Percentiles rank a stretch among this genome's conserved stretches.
phyloP scores from a whole-genome alignment of 1,140 invertebrate genomes.

The Rhopalosiphum maidis region DNA sequence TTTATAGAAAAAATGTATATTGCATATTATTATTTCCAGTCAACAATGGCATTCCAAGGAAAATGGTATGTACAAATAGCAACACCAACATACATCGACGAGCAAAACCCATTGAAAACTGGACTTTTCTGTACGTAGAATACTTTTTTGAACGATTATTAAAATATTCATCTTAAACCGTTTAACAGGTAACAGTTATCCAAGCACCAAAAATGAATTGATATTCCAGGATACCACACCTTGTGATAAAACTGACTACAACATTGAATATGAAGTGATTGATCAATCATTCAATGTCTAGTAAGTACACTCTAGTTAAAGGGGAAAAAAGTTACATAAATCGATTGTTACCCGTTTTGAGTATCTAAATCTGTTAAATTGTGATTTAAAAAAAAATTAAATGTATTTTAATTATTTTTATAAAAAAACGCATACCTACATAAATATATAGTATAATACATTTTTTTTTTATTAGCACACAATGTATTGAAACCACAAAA shows the following conservation, averaged over 20 bases:
- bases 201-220: background rate
- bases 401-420: background rate
- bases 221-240: background rate
- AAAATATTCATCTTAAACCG: background rate
- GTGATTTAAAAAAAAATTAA: background rate
- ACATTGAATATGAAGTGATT: background rate
- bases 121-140: constrained; percentile 20
- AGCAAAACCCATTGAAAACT: background rate
- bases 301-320: background rate
- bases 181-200: background rate
- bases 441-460: background rate
- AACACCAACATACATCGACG: background rate
- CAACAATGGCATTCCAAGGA: background rate
- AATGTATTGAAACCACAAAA: background rate
- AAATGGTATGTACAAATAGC: background rate
- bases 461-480: background rate
- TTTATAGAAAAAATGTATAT: too few species aligned
- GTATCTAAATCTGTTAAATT: too few species aligned
- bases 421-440: background rate
- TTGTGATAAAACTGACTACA: background rate
- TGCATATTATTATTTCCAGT: background rate
- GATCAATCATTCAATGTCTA: background rate
- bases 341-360: too few species aligned
- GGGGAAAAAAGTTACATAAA: too few species aligned
- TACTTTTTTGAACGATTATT: background rate